Conservation (phyloP, 2,888 invertebrate species). For the Phragmatobia fuliginosa region DNA sequence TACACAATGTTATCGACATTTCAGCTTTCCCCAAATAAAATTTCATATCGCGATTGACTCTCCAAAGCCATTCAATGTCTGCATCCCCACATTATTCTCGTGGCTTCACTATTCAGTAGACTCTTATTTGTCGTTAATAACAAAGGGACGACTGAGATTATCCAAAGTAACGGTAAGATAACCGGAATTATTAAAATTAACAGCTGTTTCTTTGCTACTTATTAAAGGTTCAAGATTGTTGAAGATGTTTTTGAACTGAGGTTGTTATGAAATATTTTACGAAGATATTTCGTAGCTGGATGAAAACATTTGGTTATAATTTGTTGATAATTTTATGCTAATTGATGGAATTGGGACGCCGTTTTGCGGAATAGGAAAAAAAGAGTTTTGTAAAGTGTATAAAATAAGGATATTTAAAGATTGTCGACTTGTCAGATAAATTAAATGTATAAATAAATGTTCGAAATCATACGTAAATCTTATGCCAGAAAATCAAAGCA, state of each 20-base stretch:
- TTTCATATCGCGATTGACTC: conserved; percentile 9
- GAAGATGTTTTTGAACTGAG: conserved; percentile 26
- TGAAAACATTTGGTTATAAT: conserved; percentile 11
- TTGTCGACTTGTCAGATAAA: background rate
- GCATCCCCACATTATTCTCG: conserved; percentile 50
- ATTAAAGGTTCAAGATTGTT: conserved; percentile 36
- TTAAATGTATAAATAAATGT: background rate
- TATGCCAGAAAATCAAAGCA: background rate
- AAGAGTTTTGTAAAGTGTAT: background rate
- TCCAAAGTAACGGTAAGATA: conserved; percentile 45
- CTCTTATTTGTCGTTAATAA: conserved; percentile 54
- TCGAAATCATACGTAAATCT: background rate
- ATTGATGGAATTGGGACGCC: background rate
- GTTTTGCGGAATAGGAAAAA: background rate
- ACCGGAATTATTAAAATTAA: conserved; percentile 55
- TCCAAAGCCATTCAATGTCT: conserved; percentile 33
- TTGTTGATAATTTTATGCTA: conserved; percentile 8
- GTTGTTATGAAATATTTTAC: conserved; percentile 26
- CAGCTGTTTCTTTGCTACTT: conserved; percentile 48
- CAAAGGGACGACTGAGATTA: conserved; percentile 49
- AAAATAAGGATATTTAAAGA: background rate
- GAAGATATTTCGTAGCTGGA: conserved; percentile 9
- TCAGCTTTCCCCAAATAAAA: background rate
- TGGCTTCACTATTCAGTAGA: conserved; percentile 47
- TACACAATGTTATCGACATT: background rate